Conservation (phyloP, 2,888 invertebrate species). For the Drosophila lutescens region DNA sequence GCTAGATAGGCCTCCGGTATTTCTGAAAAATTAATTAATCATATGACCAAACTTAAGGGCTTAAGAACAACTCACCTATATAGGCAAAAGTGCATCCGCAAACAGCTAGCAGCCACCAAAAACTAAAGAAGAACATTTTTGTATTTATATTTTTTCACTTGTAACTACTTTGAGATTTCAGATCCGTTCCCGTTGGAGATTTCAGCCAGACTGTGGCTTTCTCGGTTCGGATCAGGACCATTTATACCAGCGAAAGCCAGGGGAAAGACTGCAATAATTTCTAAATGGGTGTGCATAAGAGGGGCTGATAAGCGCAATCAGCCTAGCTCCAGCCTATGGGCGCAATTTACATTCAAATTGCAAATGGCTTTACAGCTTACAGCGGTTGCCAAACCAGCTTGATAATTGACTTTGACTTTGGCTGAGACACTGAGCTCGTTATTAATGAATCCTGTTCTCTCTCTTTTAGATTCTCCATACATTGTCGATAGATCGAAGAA, state of each 20-base stretch:
- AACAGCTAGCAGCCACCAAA: slow-evolving; percentile 18
- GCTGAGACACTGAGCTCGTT: slow-evolving; percentile 23
- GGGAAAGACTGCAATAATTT: slow-evolving; percentile 19
- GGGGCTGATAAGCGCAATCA: slow-evolving; percentile 42
- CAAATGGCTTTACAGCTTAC: slow-evolving; percentile 32
- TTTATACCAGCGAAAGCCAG: slow-evolving; percentile 49
- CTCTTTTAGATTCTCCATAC: not conserved
- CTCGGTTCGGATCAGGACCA: slow-evolving; percentile 18
- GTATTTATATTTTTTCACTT: not conserved
- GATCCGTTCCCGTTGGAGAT: slow-evolving; percentile 32
- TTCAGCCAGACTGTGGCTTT: slow-evolving; percentile 49
- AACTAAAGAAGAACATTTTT: slow-evolving; percentile 21
- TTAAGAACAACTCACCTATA: slow-evolving; percentile 13
- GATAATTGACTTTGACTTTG: slow-evolving; percentile 28
- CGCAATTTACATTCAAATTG: slow-evolving; percentile 56
- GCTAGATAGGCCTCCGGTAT: slow-evolving; percentile 37
- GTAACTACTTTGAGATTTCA: slow-evolving; percentile 1
- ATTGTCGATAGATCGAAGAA: not conserved
- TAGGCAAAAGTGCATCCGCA: slow-evolving; percentile 20
- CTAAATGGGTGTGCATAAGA: slow-evolving; percentile 23
- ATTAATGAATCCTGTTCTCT: slow-evolving; percentile 16
- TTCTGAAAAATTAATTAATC: slow-evolving; percentile 4
- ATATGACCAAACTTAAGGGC: not conserved
- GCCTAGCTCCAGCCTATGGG: slow-evolving; percentile 15
- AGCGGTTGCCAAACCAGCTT: slow-evolving; percentile 35